phyloP scores from a whole-genome alignment of 2,797 vertebrate species.

The Allobates femoralis region DNA sequence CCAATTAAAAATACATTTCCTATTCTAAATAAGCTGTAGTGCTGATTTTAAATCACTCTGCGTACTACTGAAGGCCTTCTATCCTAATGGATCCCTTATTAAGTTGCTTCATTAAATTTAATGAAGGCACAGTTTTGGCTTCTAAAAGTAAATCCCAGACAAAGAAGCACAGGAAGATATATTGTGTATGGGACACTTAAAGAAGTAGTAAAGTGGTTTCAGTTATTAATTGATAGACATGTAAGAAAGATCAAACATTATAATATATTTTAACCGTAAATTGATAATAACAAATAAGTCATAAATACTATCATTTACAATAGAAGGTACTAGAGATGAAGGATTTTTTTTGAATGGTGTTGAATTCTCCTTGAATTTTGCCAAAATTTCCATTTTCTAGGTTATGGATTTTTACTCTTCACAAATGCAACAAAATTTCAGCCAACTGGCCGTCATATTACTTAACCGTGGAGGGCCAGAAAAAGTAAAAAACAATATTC shows the following conservation, averaged over 20 bases:
- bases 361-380: too few relatives aligned
- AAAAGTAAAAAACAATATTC: too few relatives aligned
- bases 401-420: too few relatives aligned
- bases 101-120: constrained; percentile 14
- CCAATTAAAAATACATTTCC: constrained; percentile 8
- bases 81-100: not conserved
- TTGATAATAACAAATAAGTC: not conserved
- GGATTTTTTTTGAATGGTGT: too few relatives aligned
- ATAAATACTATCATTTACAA: not conserved
- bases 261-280: not conserved
- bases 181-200: not conserved
- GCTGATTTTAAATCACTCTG: constrained; percentile 9
- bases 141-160: not conserved
- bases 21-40: not conserved
- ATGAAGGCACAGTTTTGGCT: not conserved
- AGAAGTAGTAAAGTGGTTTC: not conserved
- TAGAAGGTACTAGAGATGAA: too few relatives aligned
- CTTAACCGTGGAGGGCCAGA: too few relatives aligned
- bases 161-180: not conserved
- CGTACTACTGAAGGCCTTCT: not conserved
- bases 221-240: not conserved
- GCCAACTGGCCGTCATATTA: too few relatives aligned
- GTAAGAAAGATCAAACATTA: not conserved
- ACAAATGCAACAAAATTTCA: too few relatives aligned
- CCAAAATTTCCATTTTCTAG: too few relatives aligned